phyloP scores from a whole-genome alignment of 2,113 vertebrate genomes.

The Forbesichthys papilliferus region DNA sequence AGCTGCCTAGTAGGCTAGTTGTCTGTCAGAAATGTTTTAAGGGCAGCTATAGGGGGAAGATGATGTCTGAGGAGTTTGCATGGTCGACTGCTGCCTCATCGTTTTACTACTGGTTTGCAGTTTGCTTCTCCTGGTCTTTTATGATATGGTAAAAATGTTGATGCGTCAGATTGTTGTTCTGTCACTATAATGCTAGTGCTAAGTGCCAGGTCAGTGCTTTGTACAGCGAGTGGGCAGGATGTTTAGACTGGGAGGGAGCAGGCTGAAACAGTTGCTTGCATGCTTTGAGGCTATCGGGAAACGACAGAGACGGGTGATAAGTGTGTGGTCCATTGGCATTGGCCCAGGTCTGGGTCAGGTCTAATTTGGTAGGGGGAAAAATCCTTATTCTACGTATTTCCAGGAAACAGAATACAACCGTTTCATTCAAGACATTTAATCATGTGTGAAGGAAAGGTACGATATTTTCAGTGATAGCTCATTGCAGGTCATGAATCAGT shows the following conservation, averaged over 20 bases:
- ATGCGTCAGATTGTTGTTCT: constrained; percentile 6
- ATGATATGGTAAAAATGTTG: too few species aligned
- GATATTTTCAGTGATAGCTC: too few species aligned
- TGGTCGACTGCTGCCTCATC: neutral
- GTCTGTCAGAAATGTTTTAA: constrained; percentile 20
- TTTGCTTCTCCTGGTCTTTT: neutral
- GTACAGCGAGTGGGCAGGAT: constrained; percentile 61
- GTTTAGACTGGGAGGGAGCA: constrained; percentile 73
- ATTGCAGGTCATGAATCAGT: too few species aligned
- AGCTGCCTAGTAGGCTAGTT: constrained; percentile 14
- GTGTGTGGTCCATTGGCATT: constrained; percentile 15
- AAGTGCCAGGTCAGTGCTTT: constrained; percentile 30
- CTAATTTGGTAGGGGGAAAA: too few species aligned
- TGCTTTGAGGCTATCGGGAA: constrained; percentile 49
- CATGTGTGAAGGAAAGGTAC: too few species aligned
- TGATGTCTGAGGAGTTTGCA: neutral
- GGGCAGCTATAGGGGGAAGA: neutral
- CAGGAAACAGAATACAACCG: too few species aligned
- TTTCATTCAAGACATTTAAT: too few species aligned
- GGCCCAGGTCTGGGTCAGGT: too few species aligned
- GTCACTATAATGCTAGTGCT: constrained; percentile 5
- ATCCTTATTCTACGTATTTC: too few species aligned
- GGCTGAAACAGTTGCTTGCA: constrained; percentile 43
- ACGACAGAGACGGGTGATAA: constrained; percentile 22
- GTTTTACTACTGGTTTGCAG: neutral